Evolutionary conservation across 2,797 vertebrate species (phyloP).

Genomic region (Peromyscus aztecus): DNA sequence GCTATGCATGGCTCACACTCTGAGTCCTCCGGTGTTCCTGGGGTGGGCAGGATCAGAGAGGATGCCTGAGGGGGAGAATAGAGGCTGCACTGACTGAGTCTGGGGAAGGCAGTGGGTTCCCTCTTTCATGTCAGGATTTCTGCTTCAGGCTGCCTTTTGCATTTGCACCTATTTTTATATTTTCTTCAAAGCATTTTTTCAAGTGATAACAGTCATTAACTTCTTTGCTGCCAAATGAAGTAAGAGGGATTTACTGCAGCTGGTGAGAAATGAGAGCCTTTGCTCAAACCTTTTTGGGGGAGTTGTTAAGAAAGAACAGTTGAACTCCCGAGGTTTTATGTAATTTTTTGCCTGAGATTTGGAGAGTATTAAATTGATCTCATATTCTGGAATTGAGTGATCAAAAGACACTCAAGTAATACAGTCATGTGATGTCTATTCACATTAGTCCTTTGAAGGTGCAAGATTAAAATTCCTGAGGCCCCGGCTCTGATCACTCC

Average conservation of each 20-base stretch:
- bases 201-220: constrained; percentile 68
- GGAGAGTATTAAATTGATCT: constrained; percentile 54
- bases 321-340: constrained; percentile 53
- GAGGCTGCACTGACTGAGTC: background rate
- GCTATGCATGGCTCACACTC: background rate
- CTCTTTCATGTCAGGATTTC: constrained; percentile 50
- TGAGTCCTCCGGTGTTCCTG: background rate
- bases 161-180: constrained; percentile 46
- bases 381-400: constrained; percentile 61
- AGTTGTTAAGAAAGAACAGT: constrained; percentile 42
- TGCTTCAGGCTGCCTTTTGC: constrained; percentile 54
- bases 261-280: constrained; percentile 60
- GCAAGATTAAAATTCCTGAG: constrained; percentile 52
- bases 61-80: background rate
- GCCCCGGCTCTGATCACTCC: constrained; percentile 23
- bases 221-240: constrained; percentile 56
- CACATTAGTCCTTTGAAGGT: constrained; percentile 57
- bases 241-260: constrained; percentile 24
- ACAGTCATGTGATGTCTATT: background rate
- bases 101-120: background rate
- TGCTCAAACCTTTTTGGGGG: constrained; percentile 11
- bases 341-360: constrained; percentile 41
- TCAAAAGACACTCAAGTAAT: constrained; percentile 64
- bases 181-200: constrained; percentile 74
- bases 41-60: background rate